Evolutionary conservation across 2,113 vertebrate genomes (phyloP).

Genomic region (Spilogale gracilis): DNA sequence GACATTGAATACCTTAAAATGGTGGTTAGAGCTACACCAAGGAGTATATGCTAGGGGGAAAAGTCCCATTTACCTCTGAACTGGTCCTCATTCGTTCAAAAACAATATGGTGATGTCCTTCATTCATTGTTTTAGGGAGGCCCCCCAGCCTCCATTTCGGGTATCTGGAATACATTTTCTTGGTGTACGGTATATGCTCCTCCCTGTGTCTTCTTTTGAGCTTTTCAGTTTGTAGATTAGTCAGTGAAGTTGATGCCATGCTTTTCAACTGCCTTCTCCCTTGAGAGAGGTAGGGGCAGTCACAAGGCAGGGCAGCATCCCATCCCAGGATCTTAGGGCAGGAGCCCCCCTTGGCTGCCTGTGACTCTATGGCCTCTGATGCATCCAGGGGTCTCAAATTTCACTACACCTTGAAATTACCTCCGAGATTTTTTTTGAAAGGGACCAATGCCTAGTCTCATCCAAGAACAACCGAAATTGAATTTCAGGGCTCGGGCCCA

Average conservation of each 20-base stretch:
- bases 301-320: not conserved
- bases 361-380: not conserved
- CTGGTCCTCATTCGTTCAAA: not conserved
- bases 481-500: not conserved
- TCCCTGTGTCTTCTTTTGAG: not conserved
- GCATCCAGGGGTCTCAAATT: not conserved
- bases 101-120: fast-evolving
- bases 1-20: fast-evolving
- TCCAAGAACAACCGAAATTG: not conserved
- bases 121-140: not conserved
- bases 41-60: fast-evolving
- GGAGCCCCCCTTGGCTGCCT: not conserved
- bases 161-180: not conserved
- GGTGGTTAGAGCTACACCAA: too few relatives aligned
- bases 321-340: not conserved
- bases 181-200: not conserved
- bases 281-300: not conserved
- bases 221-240: not conserved
- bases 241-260: not conserved
- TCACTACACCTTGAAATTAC: not conserved
- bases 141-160: too few relatives aligned
- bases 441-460: not conserved
- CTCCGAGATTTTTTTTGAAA: not conserved
- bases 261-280: not conserved
- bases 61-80: not conserved